Percentiles rank a stretch among this genome's conserved stretches.
phyloP scores from a whole-genome alignment of 2,113 vertebrate genomes.

The Orientallactaga bullata region DNA sequence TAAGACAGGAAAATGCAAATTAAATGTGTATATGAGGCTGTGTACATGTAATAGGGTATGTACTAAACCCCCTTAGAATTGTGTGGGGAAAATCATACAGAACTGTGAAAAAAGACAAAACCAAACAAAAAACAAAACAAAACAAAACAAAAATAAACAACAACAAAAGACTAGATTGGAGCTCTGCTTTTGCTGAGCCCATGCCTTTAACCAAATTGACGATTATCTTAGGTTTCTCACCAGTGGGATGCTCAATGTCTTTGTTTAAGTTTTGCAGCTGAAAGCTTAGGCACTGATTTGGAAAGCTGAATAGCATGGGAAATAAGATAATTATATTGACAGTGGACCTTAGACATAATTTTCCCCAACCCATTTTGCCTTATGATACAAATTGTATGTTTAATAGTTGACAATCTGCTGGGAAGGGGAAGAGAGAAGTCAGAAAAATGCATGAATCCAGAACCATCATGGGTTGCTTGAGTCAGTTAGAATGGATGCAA shows the following conservation, averaged over 20 bases:
- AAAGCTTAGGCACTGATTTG: background rate
- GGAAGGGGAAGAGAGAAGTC: background rate
- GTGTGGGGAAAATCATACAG: background rate
- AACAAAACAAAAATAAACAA: no score
- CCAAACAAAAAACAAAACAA: background rate
- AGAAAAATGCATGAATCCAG: slow-evolving; percentile 13
- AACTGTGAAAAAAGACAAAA: background rate
- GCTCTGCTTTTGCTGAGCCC: background rate
- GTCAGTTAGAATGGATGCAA: slow-evolving; percentile 21
- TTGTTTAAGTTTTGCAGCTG: background rate
- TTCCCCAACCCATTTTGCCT: background rate
- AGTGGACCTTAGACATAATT: background rate
- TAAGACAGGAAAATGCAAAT: background rate
- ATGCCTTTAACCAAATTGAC: background rate
- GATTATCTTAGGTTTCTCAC: background rate
- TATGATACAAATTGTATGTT: slow-evolving; percentile 7
- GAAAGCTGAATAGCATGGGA: background rate
- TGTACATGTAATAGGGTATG: background rate
- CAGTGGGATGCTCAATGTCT: background rate
- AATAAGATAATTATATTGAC: slow-evolving; percentile 39
- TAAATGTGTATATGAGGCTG: background rate
- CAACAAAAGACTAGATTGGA: background rate
- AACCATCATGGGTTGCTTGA: background rate
- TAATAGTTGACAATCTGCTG: slow-evolving; percentile 13
- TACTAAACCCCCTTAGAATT: background rate